Evolutionary conservation across 2,113 vertebrate species (phyloP).

Genomic region (Antennarius striatus): DNA sequence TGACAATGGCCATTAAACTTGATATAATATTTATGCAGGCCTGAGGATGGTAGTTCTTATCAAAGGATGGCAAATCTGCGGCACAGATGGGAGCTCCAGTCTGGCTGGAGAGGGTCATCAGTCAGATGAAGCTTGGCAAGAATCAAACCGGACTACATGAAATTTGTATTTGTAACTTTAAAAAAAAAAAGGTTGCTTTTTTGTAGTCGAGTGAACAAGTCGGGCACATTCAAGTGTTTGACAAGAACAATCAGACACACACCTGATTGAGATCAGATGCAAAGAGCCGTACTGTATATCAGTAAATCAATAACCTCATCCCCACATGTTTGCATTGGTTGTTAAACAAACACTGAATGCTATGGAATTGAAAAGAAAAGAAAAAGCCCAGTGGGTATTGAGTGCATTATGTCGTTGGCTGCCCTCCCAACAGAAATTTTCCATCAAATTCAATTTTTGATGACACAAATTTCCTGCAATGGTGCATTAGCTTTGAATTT

Average conservation of each 20-base stretch:
- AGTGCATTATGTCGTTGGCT: conserved; percentile 18
- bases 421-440: conserved; percentile 21
- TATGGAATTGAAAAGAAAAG: not conserved
- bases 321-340: conserved; percentile 26
- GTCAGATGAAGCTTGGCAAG: conserved; percentile 75
- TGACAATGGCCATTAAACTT: conserved; percentile 99
- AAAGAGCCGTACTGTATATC: conserved; percentile 12
- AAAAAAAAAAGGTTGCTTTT: conserved; percentile 1
- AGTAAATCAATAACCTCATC: conserved; percentile 36
- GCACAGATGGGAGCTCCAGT: conserved; percentile 94
- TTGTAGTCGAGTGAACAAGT: conserved; percentile 12
- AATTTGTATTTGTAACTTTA: conserved; percentile 24
- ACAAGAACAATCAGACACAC: conserved; percentile 30
- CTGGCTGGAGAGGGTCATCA: conserved; percentile 90
- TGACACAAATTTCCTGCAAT: conserved; percentile 18
- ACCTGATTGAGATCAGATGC: conserved; percentile 37
- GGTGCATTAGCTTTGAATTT: conserved; percentile 35
- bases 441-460: conserved; percentile 39
- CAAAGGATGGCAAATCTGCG: conserved; percentile 91
- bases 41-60: conserved; percentile 99
- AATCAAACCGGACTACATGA: conserved; percentile 27
- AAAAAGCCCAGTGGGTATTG: conserved; percentile 8
- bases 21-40: conserved; percentile 99
- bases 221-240: conserved; percentile 21
- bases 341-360: conserved; percentile 19